Percentiles rank a stretch among this genome's conserved stretches.
phyloP scores from a whole-genome alignment of 1,140 invertebrate genomes.

The Nasonia giraulti region DNA sequence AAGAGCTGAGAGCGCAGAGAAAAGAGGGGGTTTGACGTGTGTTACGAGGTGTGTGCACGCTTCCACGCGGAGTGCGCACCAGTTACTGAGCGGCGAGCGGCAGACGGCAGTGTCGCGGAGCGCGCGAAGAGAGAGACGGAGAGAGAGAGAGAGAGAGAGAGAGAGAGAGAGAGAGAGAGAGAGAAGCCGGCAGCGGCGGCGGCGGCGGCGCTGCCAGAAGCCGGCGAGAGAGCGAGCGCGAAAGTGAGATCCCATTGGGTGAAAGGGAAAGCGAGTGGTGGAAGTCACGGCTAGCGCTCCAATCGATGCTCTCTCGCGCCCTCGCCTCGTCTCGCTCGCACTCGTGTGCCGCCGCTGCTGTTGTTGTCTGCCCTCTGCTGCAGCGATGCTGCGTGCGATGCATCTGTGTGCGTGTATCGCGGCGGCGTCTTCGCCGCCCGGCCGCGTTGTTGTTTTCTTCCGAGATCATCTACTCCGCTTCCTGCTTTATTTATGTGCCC shows the following conservation, averaged over 20 bases:
- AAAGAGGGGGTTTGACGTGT: neutral
- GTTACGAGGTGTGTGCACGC: slow-evolving; percentile 29
- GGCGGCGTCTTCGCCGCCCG: too few species aligned
- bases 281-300: slow-evolving; percentile 73
- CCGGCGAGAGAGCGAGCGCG: slow-evolving; percentile 66
- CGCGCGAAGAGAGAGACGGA: slow-evolving; percentile 62
- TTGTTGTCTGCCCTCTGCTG: neutral
- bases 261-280: slow-evolving; percentile 74
- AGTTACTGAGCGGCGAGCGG: slow-evolving; percentile 65
- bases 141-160: slow-evolving; percentile 75
- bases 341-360: neutral
- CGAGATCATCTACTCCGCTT: too few species aligned
- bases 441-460: neutral
- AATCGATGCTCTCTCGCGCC: slow-evolving; percentile 69
- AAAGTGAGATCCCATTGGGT: slow-evolving; percentile 75
- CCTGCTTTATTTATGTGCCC: too few species aligned
- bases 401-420: slow-evolving; percentile 18
- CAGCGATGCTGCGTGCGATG: neutral
- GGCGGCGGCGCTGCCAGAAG: slow-evolving; percentile 54
- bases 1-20: neutral
- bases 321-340: slow-evolving; percentile 41
- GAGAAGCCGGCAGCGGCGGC: slow-evolving; percentile 56
- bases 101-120: slow-evolving; percentile 50
- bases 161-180: slow-evolving; percentile 74
- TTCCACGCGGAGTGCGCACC: slow-evolving; percentile 68